Base-by-base conservation (phyloP, 2,888 invertebrate species). In the Allacma fusca region DNA sequence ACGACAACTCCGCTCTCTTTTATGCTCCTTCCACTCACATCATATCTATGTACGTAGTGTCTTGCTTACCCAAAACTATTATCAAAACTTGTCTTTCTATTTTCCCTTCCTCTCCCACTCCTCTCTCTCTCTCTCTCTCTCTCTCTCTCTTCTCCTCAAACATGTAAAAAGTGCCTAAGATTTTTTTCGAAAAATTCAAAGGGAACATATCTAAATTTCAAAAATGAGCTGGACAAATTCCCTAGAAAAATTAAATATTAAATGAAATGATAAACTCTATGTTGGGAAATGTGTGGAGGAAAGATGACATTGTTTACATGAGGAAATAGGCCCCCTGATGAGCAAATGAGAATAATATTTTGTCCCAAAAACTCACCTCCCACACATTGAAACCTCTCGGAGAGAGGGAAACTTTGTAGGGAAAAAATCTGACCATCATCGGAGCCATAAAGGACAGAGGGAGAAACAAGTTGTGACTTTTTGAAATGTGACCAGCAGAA, bases 311-410 rank as follows among this genome's bases (percentile, higher is more conserved):
- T 50, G 50, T 50, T 62, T 62, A 62, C 50, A 21, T 23, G 23
- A 23, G 19, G 44, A 59, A 29, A 72, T 7, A 40, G 73, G 24
- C 62, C 73, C 73, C 73, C 64, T 64, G 43, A 23, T 43, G 21
- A 16, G 40, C 21, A 59, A 73, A 73, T 43, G 73, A 64, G 73
- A 73, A 73, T 73, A 73, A 73, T 73, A 73, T 73, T 73, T 73
- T 73, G 73, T 73, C 62, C 62, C 26, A 21, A 24, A 7, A 59
- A 2, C 13, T 24, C 23, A 26, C 62, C 62, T 62, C 62, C 62
- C 62, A 62, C 62, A 50, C 16, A 50, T 16, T 50, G 1, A 50
- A 50, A n/a, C n/a, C n/a, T n/a, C n/a, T n/a, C n/a, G n/a, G n/a
- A n/a, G n/a, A n/a, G n/a, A n/a, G n/a, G n/a, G n/a, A 50, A 16